Base-by-base conservation (phyloP, 2,797 vertebrate genomes). In the Bryconaethiops microstoma region DNA sequence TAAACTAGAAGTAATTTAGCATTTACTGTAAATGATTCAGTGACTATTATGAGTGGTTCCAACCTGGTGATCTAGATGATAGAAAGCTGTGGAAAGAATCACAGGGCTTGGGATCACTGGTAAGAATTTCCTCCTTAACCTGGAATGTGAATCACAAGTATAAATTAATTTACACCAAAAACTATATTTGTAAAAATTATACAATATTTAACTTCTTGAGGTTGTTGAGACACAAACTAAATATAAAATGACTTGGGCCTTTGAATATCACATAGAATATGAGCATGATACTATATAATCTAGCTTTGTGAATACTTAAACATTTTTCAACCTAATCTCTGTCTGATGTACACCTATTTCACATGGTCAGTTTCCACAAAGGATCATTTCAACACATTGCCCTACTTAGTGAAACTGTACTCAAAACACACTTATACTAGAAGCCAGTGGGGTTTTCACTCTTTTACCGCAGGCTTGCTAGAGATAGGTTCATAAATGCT, bases 61-160 rank as follows among this genome's bases (percentile, higher is more conserved):
- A 70, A 86, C 85, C 85, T 86, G 72, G 7, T 76, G 40, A 23
- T 60, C 62, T 10, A 35, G 23, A 76, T n/a, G 5, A 39, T 10
- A 68, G 48, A 77, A 23, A 45, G 76, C 35, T 65, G 77, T 25
- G 62, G 48, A 4, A 60, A 68, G 35, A 35, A 85, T 80, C 75
- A 85, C 79, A 63, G 86, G 86, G 59, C 75, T 85, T 35, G 86
- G 86, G 40, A 87, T 76, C 10, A 29, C 42, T 25, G 86, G 86
- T 40, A 85, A 76, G 60, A 87, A 29, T 10, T 85, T 85, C 40
- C 13, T 76, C 19, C 52, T 76, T 17, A 87, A 48, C 59, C 86
- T 87, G 75, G 2, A 79, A 78, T 16, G 13, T n/a, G 59, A 6
- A 72, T 29, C 29, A 69, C 29, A 82, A 6, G 14, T 25, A 45